These are phyloP conservation scores for Celastrina argiolus DNA, from an alignment of 2,888 invertebrate species.

Conservation along the genomic window DNA sequence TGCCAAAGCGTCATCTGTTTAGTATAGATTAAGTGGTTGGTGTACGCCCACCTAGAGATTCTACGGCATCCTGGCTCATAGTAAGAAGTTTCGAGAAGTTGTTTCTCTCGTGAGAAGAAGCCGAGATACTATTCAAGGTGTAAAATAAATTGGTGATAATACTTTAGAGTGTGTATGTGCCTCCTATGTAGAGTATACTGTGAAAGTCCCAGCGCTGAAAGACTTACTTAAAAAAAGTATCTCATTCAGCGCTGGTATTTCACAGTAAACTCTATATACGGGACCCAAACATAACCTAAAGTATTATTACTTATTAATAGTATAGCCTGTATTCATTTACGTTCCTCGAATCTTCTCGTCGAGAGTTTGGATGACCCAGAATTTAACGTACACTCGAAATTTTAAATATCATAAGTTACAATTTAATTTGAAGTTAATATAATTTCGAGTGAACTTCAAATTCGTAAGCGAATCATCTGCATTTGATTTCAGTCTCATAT, in stretches of 20 bases:
- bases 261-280: too few relatives aligned
- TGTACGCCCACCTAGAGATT: conserved; percentile 27
- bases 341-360: not conserved
- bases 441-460: conserved; percentile 17
- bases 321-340: too few relatives aligned
- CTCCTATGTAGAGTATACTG: too few relatives aligned
- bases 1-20: conserved; percentile 58
- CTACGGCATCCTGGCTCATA: not conserved
- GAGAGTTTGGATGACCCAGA: not conserved
- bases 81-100: not conserved
- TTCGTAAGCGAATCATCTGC: not conserved
- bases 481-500: conserved; percentile 20
- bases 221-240: too few relatives aligned
- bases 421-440: conserved; percentile 37
- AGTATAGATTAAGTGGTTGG: conserved; percentile 30
- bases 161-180: too few relatives aligned
- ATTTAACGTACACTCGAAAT: conserved; percentile 10
- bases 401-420: not conserved
- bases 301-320: too few relatives aligned
- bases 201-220: too few relatives aligned
- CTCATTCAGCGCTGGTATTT: too few relatives aligned
- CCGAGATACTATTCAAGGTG: not conserved
- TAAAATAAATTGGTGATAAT: too few relatives aligned
- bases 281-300: too few relatives aligned
- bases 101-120: not conserved